phyloP scores from a whole-genome alignment of 2,888 invertebrate species.

The Drosophila niveifrons region DNA sequence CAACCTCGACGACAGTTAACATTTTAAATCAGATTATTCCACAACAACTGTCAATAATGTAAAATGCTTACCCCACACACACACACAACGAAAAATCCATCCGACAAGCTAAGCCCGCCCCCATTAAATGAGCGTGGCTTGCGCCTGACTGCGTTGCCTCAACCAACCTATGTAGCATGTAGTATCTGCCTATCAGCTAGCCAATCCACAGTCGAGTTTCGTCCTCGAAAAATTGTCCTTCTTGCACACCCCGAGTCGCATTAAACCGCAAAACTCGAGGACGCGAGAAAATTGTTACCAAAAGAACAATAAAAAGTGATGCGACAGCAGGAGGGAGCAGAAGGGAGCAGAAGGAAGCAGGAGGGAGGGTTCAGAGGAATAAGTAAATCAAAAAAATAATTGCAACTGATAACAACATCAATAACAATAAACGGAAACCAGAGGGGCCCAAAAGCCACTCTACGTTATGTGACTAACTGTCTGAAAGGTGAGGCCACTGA shows the following conservation, averaged over 20 bases:
- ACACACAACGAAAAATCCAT: constrained; percentile 21
- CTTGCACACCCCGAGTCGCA: constrained; percentile 19
- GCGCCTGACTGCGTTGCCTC: constrained; percentile 1
- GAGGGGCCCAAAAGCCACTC: constrained; percentile 14
- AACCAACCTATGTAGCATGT: constrained; percentile 10
- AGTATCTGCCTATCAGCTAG: neutral
- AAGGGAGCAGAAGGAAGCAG: constrained; percentile 3
- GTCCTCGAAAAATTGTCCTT: neutral
- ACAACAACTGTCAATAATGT: constrained; percentile 82
- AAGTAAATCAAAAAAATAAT: constrained; percentile 82
- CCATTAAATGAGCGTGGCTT: constrained; percentile 47
- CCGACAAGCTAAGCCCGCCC: constrained; percentile 51
- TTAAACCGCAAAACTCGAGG: constrained; percentile 70
- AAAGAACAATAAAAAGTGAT: constrained; percentile 18
- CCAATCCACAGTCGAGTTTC: neutral
- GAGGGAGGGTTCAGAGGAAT: constrained; percentile 45
- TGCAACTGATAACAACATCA: constrained; percentile 83
- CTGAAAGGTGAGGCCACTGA: constrained; percentile 40
- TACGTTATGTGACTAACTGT: constrained; percentile 25
- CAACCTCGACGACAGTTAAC: constrained; percentile 76
- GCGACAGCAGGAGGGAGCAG: neutral
- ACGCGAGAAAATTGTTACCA: constrained; percentile 79
- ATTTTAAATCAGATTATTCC: constrained; percentile 82
- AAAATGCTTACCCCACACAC: constrained; percentile 51
- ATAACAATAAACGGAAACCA: constrained; percentile 75